These are phyloP conservation scores for Styela clava DNA, from an alignment of 23 tunicate species.

Conservation along the genomic window DNA sequence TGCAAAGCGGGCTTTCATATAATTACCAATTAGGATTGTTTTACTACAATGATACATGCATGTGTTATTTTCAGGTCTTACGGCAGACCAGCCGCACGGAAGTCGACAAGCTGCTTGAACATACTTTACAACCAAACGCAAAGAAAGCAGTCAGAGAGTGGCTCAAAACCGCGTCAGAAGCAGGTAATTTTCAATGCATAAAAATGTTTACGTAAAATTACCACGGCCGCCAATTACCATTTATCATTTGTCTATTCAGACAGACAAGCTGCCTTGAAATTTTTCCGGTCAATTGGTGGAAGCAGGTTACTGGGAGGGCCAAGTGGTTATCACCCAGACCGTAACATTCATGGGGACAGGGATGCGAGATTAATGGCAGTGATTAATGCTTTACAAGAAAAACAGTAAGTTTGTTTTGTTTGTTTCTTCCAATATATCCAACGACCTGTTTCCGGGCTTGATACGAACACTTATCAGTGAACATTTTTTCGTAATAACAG, in stretches of 20 bases:
- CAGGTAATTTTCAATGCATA: constrained; percentile 24
- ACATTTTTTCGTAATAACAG: no score
- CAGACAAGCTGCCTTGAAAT: constrained; percentile 68
- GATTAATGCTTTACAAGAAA: constrained; percentile 52
- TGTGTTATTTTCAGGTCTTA: constrained; percentile 50
- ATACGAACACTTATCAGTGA: no score
- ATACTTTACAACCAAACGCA: constrained; percentile 75
- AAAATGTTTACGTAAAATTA: not conserved
- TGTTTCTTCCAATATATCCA: not conserved
- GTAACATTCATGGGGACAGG: constrained; percentile 65
- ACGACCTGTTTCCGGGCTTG: no score
- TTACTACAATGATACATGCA: no score
- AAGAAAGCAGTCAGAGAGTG: constrained; percentile 85
- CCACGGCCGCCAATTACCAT: not conserved
- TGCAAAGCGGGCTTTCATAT: no score
- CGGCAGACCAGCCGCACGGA: constrained; percentile 57
- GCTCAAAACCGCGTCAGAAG: constrained; percentile 75
- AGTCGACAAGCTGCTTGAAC: constrained; percentile 63
- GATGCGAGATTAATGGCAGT: constrained; percentile 70
- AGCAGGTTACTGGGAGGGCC: constrained; percentile 55
- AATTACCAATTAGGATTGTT: no score
- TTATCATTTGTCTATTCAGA: constrained; percentile 23
- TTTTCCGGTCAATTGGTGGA: constrained; percentile 71
- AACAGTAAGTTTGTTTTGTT: constrained; percentile 33
- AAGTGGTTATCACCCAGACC: constrained; percentile 62